Conservation (phyloP, 2,797 vertebrate genomes). For the Mallotus villosus region DNA sequence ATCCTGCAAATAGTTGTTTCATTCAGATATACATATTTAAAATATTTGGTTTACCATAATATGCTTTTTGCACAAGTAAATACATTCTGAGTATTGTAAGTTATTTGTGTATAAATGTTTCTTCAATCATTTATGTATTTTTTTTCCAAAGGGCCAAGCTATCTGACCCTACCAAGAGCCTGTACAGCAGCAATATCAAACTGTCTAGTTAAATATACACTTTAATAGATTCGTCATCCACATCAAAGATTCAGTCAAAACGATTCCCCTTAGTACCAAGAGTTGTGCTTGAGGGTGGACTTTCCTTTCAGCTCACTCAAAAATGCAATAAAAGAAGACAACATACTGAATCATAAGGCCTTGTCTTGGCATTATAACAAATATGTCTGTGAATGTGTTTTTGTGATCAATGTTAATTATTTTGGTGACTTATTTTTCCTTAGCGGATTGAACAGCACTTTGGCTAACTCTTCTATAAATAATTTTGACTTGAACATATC, state of each 20-base stretch:
- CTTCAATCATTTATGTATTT: neutral
- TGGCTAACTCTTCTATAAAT: too few species aligned
- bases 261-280: neutral
- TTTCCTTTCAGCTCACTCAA: constrained; percentile 18
- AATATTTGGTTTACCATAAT: constrained; percentile 40
- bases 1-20: constrained; percentile 6
- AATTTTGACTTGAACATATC: too few species aligned
- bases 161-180: neutral
- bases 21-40: constrained; percentile 44
- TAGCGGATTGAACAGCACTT: too few species aligned
- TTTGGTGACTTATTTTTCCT: too few species aligned
- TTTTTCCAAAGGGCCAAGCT: neutral
- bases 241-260: constrained; percentile 26
- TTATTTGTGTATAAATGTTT: neutral
- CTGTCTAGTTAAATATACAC: constrained; percentile 1
- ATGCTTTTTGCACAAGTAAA: constrained; percentile 23
- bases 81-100: neutral
- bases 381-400: too few species aligned
- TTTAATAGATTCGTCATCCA: constrained; percentile 24
- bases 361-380: neutral
- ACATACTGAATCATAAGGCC: neutral
- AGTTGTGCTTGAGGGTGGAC: neutral
- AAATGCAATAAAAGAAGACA: constrained; percentile 19
- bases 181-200: neutral
- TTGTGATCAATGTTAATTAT: too few species aligned